Conservation (phyloP, 1,140 invertebrate genomes). For the Leguminivora glycinivorella region DNA sequence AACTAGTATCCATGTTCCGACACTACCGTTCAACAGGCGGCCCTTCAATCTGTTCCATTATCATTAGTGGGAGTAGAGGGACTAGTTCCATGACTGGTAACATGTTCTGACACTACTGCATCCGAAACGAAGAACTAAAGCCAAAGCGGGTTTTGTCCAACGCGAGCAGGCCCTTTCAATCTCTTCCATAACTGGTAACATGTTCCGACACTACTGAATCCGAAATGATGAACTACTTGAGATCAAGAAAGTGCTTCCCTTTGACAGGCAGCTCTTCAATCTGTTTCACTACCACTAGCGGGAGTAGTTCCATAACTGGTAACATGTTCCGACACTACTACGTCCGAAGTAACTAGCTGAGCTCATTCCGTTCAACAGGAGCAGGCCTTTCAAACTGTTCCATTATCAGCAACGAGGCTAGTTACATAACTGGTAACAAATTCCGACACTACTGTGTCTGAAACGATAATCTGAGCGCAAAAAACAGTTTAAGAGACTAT, state of each 20-base stretch:
- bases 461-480: too few relatives aligned
- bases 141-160: constrained; percentile 58
- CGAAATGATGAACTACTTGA: constrained; percentile 85
- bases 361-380: too few relatives aligned
- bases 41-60: constrained; percentile 68
- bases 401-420: too few relatives aligned
- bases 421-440: too few relatives aligned
- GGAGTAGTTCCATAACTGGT: not conserved
- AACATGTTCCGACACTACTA: too few relatives aligned
- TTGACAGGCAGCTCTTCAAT: constrained; percentile 60
- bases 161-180: constrained; percentile 57
- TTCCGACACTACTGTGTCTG: too few relatives aligned
- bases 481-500: too few relatives aligned
- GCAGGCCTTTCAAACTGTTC: too few relatives aligned
- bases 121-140: constrained; percentile 85
- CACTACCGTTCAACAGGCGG: constrained; percentile 56
- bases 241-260: constrained; percentile 54
- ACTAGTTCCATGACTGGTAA: not conserved
- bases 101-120: constrained; percentile 72
- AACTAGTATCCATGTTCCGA: too few relatives aligned
- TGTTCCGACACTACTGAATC: constrained; percentile 84
- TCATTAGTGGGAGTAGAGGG: constrained; percentile 42
- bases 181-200: constrained; percentile 43
- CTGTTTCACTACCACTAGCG: constrained; percentile 68
- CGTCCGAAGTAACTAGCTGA: too few relatives aligned